phyloP scores from a whole-genome alignment of 2,797 vertebrate species.

The Lacerta viridis region DNA sequence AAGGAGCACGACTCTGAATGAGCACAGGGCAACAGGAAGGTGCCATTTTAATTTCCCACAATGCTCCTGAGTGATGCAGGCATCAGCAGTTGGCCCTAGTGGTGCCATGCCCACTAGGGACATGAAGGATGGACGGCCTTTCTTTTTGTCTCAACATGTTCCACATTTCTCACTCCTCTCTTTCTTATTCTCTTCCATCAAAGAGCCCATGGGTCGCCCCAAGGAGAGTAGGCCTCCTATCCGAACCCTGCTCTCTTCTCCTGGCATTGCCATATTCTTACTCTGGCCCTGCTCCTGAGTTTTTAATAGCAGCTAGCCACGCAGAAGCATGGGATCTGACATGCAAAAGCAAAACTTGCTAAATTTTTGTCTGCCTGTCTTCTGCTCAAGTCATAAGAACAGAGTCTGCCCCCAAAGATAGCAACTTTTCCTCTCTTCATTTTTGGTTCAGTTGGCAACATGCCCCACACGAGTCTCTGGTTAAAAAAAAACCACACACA shows the following conservation, averaged over 20 bases:
- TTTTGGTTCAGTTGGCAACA: background rate
- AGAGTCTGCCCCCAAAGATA: background rate
- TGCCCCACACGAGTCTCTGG: background rate
- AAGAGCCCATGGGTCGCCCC: no score
- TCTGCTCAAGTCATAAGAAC: background rate
- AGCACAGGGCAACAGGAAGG: background rate
- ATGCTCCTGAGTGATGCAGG: background rate
- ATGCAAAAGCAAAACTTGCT: background rate
- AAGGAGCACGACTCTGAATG: no score
- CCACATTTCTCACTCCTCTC: background rate
- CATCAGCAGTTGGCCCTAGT: no score
- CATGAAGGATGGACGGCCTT: background rate
- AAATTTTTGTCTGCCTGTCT: background rate
- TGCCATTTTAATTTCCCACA: background rate
- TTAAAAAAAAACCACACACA: background rate
- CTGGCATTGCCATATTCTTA: background rate
- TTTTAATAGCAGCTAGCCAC: background rate
- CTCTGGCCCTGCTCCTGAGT: background rate
- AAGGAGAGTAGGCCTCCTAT: no score
- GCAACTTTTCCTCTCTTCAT: background rate
- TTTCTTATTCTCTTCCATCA: background rate
- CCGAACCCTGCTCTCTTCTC: background rate
- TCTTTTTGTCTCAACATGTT: background rate
- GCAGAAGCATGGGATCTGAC: background rate
- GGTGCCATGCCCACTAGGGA: no score